A percentile compares a stretch with the other conserved stretches of the same genome.
Evolutionary conservation across 2,797 vertebrate species (phyloP).

Genomic region (Catharus ustulatus): DNA sequence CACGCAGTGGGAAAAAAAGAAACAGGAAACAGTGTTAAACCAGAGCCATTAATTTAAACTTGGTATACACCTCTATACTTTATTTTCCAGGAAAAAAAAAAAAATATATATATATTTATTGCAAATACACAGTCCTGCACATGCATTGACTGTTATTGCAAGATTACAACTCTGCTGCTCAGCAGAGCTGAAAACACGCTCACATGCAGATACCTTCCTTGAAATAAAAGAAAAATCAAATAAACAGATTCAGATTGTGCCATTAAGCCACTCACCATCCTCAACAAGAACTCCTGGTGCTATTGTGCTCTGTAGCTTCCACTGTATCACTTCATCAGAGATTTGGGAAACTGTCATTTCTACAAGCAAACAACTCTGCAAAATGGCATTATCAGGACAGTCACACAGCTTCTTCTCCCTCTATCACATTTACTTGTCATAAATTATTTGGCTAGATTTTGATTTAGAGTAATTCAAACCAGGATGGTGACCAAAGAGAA

Average conservation of each 20-base stretch:
- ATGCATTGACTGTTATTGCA: background rate
- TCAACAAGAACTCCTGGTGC: background rate
- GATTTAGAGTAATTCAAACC: background rate
- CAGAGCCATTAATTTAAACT: background rate
- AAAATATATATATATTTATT: background rate
- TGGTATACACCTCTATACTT: background rate
- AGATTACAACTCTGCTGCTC: background rate
- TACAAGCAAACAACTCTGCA: background rate
- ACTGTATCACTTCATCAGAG: background rate
- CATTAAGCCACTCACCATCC: background rate
- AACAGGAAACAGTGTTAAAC: background rate
- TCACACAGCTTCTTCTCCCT: background rate
- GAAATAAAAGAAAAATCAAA: background rate
- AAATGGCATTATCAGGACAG: background rate
- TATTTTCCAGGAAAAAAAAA: background rate
- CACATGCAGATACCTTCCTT: accelerated
- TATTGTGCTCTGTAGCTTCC: background rate
- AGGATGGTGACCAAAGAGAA: background rate
- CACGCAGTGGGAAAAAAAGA: background rate
- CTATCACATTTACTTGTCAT: background rate
- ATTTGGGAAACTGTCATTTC: background rate
- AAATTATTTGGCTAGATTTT: background rate
- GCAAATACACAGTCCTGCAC: background rate
- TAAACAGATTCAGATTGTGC: background rate
- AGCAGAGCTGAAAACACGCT: background rate